Percentiles rank a stretch among this genome's conserved stretches.
Evolutionary conservation across 1,140 invertebrate genomes (phyloP).

Genomic region (Ostrea denselamellosa): DNA sequence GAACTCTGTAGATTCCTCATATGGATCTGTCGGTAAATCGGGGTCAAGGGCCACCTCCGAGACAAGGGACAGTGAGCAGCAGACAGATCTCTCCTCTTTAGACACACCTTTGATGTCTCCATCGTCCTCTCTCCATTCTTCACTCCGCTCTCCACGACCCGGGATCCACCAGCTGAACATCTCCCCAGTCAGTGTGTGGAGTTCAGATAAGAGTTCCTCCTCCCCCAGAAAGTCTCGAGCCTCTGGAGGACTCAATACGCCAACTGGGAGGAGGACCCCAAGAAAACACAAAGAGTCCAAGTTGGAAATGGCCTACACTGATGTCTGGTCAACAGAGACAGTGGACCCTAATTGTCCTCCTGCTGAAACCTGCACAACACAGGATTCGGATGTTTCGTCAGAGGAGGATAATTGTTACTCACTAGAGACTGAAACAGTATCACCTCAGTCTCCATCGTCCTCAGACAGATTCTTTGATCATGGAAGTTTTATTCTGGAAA

Average conservation of each 20-base stretch:
- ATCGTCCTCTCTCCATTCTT: constrained; percentile 29
- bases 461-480: constrained; percentile 53
- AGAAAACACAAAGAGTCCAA: constrained; percentile 51
- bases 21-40: constrained; percentile 39
- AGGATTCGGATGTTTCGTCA: constrained; percentile 49
- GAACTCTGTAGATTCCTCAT: constrained; percentile 41
- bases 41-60: constrained; percentile 52
- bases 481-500: constrained; percentile 43
- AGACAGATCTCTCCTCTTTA: constrained; percentile 49
- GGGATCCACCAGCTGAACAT: constrained; percentile 45
- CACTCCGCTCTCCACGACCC: constrained; percentile 43
- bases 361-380: neutral
- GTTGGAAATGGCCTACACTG: constrained; percentile 55
- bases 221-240: constrained; percentile 50
- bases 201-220: constrained; percentile 61
- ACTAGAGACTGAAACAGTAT: constrained; percentile 62
- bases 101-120: constrained; percentile 45
- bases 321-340: constrained; percentile 62
- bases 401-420: constrained; percentile 59
- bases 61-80: constrained; percentile 51
- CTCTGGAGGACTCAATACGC: constrained; percentile 51
- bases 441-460: constrained; percentile 51
- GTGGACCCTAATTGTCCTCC: constrained; percentile 8
- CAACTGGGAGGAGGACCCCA: constrained; percentile 45
- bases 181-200: constrained; percentile 68